Base-by-base conservation (phyloP, 2,888 invertebrate genomes). In the Microctonus aethiopoides region DNA sequence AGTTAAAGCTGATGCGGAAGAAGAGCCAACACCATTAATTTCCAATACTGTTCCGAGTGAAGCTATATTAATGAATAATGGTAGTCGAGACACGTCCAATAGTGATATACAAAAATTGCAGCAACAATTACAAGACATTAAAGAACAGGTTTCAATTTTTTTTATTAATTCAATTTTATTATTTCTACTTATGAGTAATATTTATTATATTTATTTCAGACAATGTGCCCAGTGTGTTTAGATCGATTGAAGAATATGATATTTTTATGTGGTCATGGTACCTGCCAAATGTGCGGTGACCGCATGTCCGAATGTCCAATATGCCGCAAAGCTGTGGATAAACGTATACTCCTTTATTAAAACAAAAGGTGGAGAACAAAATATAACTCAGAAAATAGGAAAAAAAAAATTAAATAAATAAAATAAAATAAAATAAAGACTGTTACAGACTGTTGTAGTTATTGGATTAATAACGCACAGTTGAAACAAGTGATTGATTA, bases 191-290 rank as follows among this genome's bases (percentile, higher is more conserved):
- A 36, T 57, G 0, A 46, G 5, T 34, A 59, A 62, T 36, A 39
- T 46, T 22, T 24, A 64, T 56, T 70, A 63, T 54, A 74, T 72
- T 73, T 74, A 76, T 90, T 89, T 3, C 91, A 98, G 97, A 98
- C 98, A 1, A 97, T 97, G 94, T 99, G 98, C 84, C 98, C 98
- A 4, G 97, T 99, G 75, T 99, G 98, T 88, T 90, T 99, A 89
- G 98, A 99, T 88, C 93, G 98, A 36, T 89, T 98, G 82, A 98
- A 98, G 89, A 98, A 99, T 88, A 98, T 99, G 97, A 97, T 98
- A 80, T 98, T 98, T 89, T 90, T 98, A 56, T 98, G 98, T 87
- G 98, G 98, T 6, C 98, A 99, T 87, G 98, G 98, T 77, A 95
- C 97, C 75, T 98, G 98, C 86, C 98, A 98, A 89, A 96, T 97